Base-by-base conservation (phyloP, 2,888 invertebrate genomes). In the Thymelicus sylvestris region DNA sequence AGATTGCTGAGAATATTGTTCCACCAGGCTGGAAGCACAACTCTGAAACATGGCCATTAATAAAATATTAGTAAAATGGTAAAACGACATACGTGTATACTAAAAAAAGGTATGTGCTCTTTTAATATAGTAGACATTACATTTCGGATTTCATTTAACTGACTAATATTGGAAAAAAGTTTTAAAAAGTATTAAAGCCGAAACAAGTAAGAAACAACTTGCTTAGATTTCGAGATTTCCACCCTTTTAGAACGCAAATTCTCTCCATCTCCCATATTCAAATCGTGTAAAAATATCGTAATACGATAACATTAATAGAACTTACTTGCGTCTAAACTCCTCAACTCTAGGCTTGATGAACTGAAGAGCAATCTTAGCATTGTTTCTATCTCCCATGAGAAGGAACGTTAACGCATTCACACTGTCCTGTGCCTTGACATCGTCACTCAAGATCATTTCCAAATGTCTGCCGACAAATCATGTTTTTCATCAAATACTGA, bases 361-460 rank as follows among this genome's bases (percentile, higher is more conserved):
- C 38, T 86, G 74, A 0, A 93, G 78, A 0, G 87, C 88, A 0
- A 79, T 66, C 15, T 77, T 84, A 0, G 93, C 86, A 67, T 93
- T 93, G 44, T 78, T 79, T 1, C 87, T 83, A 68, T 88, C 80
- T 24, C 93, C 93, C 81, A 89, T 85, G 74, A 85, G 86, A 8
- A 91, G 80, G 84, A 88, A 93, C 0, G 85, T 85, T 68, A 92
- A 85, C 0, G 91, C 93, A 61, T 93, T 93, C 7, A 89, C 78
- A 59, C 89, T 81, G 57, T 93, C 93, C 75, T 93, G 93, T 2
- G 92, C 90, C 73, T 86, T 91, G 5, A 92, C 85, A 31, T 87
- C 81, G 19, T 86, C 83, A 6, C 82, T 81, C 31, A 92, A 76
- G 24, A 92, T 84, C 81, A 87, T 84, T 19, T 85, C 72, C 57